These are phyloP conservation scores for Sebastes umbrosus DNA, from an alignment of 2,797 vertebrate genomes.

Conservation along the genomic window DNA sequence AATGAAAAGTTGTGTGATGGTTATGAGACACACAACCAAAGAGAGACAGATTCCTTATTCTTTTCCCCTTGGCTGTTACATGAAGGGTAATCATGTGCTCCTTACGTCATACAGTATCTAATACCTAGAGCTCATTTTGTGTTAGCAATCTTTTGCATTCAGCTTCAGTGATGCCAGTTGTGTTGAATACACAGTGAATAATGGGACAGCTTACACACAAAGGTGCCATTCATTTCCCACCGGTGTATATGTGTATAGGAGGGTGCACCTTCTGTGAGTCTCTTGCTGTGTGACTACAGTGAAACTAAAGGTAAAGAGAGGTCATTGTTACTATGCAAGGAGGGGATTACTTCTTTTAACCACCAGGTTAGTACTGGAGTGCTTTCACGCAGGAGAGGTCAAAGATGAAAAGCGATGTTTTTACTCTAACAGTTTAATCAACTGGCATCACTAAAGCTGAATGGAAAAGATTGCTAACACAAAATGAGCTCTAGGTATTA, in stretches of 20 bases:
- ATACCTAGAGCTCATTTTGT: background rate
- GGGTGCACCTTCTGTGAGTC: conserved; percentile 19
- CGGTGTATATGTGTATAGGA: conserved; percentile 7
- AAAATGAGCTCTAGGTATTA: background rate
- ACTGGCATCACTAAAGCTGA: background rate
- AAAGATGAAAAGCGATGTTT: background rate
- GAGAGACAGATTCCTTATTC: background rate
- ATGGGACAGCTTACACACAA: conserved; percentile 38
- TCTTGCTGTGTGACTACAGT: background rate
- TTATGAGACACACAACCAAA: background rate
- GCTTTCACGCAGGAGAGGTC: background rate
- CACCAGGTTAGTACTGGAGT: background rate
- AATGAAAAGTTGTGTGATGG: background rate
- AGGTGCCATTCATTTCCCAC: conserved; percentile 46
- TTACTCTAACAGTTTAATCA: background rate
- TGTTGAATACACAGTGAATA: conserved; percentile 17
- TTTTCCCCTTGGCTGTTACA: background rate
- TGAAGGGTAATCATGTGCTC: background rate
- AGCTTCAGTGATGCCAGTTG: background rate
- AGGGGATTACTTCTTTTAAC: background rate
- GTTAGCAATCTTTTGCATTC: background rate
- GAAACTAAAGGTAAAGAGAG: background rate
- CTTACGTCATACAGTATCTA: background rate
- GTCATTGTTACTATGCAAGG: background rate
- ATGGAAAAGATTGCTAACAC: background rate